phyloP scores from a whole-genome alignment of 2,797 vertebrate genomes.

The Leontocebus nigricollis region DNA sequence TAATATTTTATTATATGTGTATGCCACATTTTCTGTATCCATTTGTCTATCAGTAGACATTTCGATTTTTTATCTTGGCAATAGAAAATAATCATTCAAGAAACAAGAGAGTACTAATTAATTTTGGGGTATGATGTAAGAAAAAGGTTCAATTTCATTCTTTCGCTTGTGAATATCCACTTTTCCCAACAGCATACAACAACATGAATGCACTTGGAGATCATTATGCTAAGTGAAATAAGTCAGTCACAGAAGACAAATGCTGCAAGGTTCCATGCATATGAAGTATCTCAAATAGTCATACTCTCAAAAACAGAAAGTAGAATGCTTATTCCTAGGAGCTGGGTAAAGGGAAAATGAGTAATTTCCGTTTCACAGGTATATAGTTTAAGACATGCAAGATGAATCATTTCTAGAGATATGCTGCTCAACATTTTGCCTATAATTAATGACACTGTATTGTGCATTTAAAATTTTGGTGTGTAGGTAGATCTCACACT shows the following conservation, averaged over 20 bases:
- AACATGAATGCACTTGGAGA: not conserved
- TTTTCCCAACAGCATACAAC: not conserved
- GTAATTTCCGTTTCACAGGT: not conserved
- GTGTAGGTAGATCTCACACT: not conserved
- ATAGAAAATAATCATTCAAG: not conserved
- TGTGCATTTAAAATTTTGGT: not conserved
- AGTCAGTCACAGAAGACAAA: not conserved
- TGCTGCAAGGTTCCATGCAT: not conserved
- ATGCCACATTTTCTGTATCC: not conserved
- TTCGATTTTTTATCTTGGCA: not conserved
- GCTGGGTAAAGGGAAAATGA: not conserved
- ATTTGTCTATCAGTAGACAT: not conserved
- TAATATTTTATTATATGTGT: not conserved
- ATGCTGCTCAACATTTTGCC: not conserved
- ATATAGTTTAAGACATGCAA: not conserved
- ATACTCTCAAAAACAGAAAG: not conserved
- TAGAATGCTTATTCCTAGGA: not conserved
- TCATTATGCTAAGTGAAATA: not conserved
- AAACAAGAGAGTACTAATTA: not conserved
- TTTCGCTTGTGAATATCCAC: not conserved
- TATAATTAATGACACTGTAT: not conserved
- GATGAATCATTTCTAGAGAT: not conserved
- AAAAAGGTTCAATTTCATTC: not conserved
- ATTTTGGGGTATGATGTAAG: not conserved
- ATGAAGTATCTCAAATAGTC: not conserved